A percentile compares a stretch with the other conserved stretches of the same genome.
These are phyloP conservation scores for Netelia fuscicornis DNA, from an alignment of 2,888 invertebrate genomes.

Conservation along the genomic window DNA sequence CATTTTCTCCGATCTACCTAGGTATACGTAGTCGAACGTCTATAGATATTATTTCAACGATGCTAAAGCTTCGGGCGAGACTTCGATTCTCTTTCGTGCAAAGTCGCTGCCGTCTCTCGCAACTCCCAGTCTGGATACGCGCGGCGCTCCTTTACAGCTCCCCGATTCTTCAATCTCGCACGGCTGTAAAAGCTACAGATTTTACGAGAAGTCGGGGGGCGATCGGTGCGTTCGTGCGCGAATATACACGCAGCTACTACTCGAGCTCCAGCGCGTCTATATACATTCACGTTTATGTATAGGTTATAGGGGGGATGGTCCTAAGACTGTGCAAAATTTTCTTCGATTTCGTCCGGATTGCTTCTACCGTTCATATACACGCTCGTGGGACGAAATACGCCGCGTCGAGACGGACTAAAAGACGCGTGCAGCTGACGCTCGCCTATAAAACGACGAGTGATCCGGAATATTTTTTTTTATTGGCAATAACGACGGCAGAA, in stretches of 20 bases:
- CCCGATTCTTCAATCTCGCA: constrained; percentile 79
- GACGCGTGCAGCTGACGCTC: constrained; percentile 56
- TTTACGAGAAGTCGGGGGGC: constrained; percentile 74
- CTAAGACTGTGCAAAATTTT: constrained; percentile 46
- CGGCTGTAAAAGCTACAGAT: constrained; percentile 78
- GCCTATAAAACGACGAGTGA: constrained; percentile 43
- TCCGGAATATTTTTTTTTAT: constrained; percentile 10
- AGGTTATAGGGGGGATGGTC: neutral
- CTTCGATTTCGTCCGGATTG: constrained; percentile 53
- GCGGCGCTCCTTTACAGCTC: constrained; percentile 72
- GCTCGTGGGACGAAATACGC: constrained; percentile 16
- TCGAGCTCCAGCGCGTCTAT: constrained; percentile 9
- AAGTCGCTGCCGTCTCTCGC: constrained; percentile 58
- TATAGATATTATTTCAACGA: constrained; percentile 26
- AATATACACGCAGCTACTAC: constrained; percentile 38
- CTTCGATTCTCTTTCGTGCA: constrained; percentile 30
- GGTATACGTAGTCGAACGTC: neutral
- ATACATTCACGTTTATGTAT: neutral
- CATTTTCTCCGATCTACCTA: constrained; percentile 56
- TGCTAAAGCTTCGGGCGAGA: constrained; percentile 10
- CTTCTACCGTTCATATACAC: constrained; percentile 1
- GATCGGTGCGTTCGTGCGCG: constrained; percentile 44
- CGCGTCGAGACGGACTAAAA: constrained; percentile 42
- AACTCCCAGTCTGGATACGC: constrained; percentile 69
- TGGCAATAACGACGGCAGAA: neutral